A percentile compares a stretch with the other conserved stretches of the same genome.
These are phyloP conservation scores for Chloromyia formosa DNA, from an alignment of 2,888 invertebrate genomes.

Conservation along the genomic window DNA sequence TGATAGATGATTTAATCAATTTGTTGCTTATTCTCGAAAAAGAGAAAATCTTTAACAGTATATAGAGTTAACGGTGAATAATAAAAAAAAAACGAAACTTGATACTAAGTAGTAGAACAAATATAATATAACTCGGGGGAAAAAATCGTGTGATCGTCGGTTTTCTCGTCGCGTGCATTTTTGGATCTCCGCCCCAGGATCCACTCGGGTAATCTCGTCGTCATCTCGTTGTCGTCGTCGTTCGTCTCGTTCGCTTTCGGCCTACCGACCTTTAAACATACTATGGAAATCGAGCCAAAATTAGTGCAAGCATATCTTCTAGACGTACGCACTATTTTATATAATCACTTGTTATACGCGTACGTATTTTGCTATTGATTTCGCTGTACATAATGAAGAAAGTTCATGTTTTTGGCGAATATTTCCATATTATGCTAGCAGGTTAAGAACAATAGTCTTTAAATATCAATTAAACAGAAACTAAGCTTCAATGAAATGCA, in stretches of 20 bases:
- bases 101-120: slow-evolving; percentile 32
- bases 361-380: neutral
- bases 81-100: slow-evolving; percentile 16
- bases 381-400: neutral
- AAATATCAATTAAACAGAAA: slow-evolving; percentile 24
- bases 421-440: slow-evolving; percentile 42
- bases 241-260: slow-evolving; percentile 51
- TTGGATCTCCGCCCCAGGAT: slow-evolving; percentile 63
- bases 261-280: slow-evolving; percentile 51
- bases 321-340: neutral
- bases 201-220: slow-evolving; percentile 52
- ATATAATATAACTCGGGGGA: slow-evolving; percentile 33
- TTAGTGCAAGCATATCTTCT: neutral
- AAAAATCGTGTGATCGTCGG: slow-evolving; percentile 56
- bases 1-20: neutral
- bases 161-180: slow-evolving; percentile 57
- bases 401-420: slow-evolving; percentile 7
- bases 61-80: neutral
- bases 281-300: slow-evolving; percentile 35
- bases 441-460: slow-evolving; percentile 49
- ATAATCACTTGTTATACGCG: neutral
- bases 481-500: slow-evolving; percentile 40
- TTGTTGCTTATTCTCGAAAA: slow-evolving; percentile 21
- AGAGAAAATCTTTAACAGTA: slow-evolving; percentile 16
- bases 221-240: slow-evolving; percentile 46